phyloP scores from a whole-genome alignment of 2,113 vertebrate species.

The Aix galericulata region DNA sequence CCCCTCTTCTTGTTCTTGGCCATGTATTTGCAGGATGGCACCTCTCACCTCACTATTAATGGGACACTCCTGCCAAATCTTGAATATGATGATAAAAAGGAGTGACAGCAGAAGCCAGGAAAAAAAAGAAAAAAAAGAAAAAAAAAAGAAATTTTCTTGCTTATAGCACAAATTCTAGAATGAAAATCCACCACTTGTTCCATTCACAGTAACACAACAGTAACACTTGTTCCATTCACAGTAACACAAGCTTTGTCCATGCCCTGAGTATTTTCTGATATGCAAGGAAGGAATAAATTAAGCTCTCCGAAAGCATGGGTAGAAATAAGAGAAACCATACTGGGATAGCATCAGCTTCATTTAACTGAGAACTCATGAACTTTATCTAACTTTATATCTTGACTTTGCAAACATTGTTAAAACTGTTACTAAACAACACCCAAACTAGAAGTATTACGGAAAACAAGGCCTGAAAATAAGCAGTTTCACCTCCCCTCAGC shows the following conservation, averaged over 20 bases:
- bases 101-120: background rate
- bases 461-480: background rate
- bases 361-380: background rate
- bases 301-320: background rate
- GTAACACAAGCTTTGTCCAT: background rate
- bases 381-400: background rate
- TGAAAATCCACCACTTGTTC: background rate
- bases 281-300: background rate
- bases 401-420: background rate
- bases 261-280: background rate
- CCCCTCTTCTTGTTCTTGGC: background rate
- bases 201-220: background rate
- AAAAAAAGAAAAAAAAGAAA: background rate
- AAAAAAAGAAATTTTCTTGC: background rate
- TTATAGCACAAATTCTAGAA: background rate
- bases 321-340: background rate
- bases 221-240: background rate
- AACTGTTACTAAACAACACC: background rate
- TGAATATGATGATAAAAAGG: background rate
- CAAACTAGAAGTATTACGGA: background rate
- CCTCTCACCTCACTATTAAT: background rate
- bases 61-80: background rate
- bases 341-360: background rate
- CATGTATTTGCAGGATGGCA: background rate
- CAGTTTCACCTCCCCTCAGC: background rate